A percentile compares a stretch with the other conserved stretches of the same genome.
Evolutionary conservation across 2,888 invertebrate species (phyloP).

Genomic region (Argynnis bischoffii): DNA sequence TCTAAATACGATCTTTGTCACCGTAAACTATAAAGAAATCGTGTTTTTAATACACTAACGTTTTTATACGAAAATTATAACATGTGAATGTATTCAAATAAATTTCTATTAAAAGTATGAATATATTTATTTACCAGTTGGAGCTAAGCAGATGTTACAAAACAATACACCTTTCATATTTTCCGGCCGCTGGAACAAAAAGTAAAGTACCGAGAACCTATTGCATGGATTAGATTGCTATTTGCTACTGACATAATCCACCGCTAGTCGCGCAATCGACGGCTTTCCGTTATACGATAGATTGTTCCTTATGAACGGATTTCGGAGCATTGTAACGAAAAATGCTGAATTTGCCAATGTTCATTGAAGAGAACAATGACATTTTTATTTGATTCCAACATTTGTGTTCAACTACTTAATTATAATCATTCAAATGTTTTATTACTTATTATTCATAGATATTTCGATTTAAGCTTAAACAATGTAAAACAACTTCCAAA

Average conservation of each 20-base stretch:
- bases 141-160: slow-evolving; percentile 6
- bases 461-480: too few relatives aligned
- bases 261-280: slow-evolving; percentile 5
- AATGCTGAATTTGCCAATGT: neutral
- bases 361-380: neutral
- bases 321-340: neutral
- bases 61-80: neutral
- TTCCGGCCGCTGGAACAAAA: slow-evolving; percentile 17
- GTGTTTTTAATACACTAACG: neutral
- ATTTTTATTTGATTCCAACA: too few relatives aligned
- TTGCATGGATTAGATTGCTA: slow-evolving; percentile 16
- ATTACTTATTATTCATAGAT: too few relatives aligned
- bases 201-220: slow-evolving; percentile 5
- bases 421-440: too few relatives aligned
- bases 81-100: slow-evolving; percentile 3
- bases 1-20: neutral
- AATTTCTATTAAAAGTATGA: neutral
- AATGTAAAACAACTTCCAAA: too few relatives aligned
- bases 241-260: slow-evolving; percentile 15
- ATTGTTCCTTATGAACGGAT: neutral
- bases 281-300: neutral
- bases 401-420: too few relatives aligned
- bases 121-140: neutral
- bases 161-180: slow-evolving; percentile 11
- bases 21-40: neutral